Percentiles rank a stretch among this genome's conserved stretches.
Conservation (phyloP, 1,140 invertebrate species). For the Macrosteles quadrilineatus region DNA sequence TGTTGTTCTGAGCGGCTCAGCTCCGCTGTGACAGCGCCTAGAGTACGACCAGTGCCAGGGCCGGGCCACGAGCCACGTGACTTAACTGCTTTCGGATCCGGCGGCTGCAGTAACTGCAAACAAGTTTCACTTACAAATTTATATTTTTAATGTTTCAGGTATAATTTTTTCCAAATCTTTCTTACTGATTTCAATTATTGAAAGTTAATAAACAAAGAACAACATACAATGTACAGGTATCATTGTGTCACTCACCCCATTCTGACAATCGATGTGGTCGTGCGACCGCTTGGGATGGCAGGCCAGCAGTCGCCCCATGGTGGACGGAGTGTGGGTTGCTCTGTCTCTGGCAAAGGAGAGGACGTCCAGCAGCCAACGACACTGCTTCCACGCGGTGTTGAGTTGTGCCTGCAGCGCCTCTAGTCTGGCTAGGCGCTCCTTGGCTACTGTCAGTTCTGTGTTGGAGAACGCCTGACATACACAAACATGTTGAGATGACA, state of each 20-base stretch:
- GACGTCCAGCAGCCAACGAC: constrained; percentile 93
- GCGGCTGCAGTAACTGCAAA: constrained; percentile 68
- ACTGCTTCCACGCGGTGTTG: constrained; percentile 86
- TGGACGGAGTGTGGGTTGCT: constrained; percentile 48
- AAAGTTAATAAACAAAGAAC: too few relatives aligned
- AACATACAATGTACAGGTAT: too few relatives aligned
- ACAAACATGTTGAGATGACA: too few relatives aligned
- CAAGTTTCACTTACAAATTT: too few relatives aligned
- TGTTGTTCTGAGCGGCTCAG: constrained; percentile 85
- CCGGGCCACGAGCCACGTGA: constrained; percentile 81
- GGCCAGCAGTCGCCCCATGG: constrained; percentile 51
- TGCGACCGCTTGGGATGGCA: constrained; percentile 35
- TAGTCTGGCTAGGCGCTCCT: constrained; percentile 77
- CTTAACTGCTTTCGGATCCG: constrained; percentile 73
- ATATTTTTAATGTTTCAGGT: too few relatives aligned
- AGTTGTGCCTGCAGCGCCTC: constrained; percentile 80
- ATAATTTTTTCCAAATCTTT: too few relatives aligned
- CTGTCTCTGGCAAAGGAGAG: constrained; percentile 90
- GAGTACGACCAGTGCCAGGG: constrained; percentile 57
- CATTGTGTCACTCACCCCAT: too few relatives aligned
- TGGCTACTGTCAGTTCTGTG: constrained; percentile 80
- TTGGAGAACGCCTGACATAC: constrained; percentile 90
- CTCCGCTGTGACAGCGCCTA: constrained; percentile 59
- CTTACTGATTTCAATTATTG: too few relatives aligned
- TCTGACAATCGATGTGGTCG: constrained; percentile 37